These are phyloP conservation scores for Upupa epops DNA, from an alignment of 2,113 vertebrate genomes.

Conservation along the genomic window DNA sequence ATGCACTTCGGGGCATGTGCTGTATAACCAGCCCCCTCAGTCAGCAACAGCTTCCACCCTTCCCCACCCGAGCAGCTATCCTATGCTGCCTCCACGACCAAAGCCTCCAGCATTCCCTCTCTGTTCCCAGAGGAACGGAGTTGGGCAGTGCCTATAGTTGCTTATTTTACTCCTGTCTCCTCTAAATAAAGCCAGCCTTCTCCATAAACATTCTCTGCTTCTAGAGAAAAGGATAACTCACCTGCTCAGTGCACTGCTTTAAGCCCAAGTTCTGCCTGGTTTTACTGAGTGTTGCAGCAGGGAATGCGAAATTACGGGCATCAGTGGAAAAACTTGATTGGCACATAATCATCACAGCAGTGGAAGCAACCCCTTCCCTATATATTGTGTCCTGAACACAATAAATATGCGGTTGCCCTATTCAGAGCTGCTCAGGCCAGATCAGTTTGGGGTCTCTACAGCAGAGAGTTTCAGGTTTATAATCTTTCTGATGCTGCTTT, in stretches of 20 bases:
- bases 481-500: background rate
- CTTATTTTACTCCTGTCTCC: background rate
- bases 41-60: background rate
- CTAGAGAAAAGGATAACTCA: background rate
- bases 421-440: background rate
- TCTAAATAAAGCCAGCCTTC: background rate
- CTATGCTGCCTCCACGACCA: fast-evolving
- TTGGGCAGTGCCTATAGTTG: background rate
- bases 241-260: background rate
- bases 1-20: background rate
- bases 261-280: background rate
- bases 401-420: background rate
- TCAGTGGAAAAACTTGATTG: background rate
- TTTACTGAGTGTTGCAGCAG: background rate
- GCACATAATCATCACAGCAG: background rate
- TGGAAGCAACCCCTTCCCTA: background rate
- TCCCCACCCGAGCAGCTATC: background rate
- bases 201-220: background rate
- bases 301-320: background rate
- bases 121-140: no score
- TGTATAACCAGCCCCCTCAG: background rate
- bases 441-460: background rate
- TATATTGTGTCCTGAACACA: background rate
- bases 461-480: background rate
- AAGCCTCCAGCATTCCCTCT: background rate